phyloP scores from a whole-genome alignment of 2,888 invertebrate species.

The Perizoma affinitatum region DNA sequence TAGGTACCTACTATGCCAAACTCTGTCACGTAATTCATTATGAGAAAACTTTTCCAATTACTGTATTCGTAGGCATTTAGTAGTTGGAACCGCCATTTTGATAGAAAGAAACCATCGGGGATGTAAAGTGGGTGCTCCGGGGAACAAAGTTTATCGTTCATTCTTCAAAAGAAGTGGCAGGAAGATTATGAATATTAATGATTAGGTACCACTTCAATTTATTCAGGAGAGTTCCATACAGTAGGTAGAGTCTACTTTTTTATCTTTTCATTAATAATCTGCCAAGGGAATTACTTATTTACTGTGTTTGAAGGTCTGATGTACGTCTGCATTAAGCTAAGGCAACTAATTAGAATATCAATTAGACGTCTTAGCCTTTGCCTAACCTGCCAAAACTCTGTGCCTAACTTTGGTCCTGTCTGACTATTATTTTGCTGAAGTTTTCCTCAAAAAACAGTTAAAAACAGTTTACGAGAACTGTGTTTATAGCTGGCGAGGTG shows the following conservation, averaged over 20 bases:
- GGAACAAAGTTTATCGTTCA: slow-evolving; percentile 10
- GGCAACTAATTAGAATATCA: no score
- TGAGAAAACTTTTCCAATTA: slow-evolving; percentile 25
- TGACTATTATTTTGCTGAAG: not conserved
- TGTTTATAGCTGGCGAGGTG: slow-evolving; percentile 16
- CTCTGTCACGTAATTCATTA: slow-evolving; percentile 22
- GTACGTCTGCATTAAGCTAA: no score
- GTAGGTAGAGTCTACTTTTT: no score
- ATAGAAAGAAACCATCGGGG: slow-evolving; percentile 6
- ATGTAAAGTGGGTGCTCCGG: slow-evolving; percentile 4
- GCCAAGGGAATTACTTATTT: no score
- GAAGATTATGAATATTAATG: slow-evolving; percentile 20
- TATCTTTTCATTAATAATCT: no score
- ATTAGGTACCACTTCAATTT: not conserved
- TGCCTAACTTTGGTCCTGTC: no score
- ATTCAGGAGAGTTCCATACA: no score
- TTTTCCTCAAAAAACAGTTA: slow-evolving; percentile 4
- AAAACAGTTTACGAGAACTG: slow-evolving; percentile 9
- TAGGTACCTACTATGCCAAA: not conserved
- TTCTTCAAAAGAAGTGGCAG: slow-evolving; percentile 16
- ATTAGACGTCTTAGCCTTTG: no score
- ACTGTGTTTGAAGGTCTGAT: no score
- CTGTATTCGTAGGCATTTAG: slow-evolving; percentile 13
- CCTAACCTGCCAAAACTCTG: no score
- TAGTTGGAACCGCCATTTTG: slow-evolving; percentile 9